A percentile compares a stretch with the other conserved stretches of the same genome.
phyloP scores from a whole-genome alignment of 2,113 vertebrate genomes.

The Nyctibius bracteatus region DNA sequence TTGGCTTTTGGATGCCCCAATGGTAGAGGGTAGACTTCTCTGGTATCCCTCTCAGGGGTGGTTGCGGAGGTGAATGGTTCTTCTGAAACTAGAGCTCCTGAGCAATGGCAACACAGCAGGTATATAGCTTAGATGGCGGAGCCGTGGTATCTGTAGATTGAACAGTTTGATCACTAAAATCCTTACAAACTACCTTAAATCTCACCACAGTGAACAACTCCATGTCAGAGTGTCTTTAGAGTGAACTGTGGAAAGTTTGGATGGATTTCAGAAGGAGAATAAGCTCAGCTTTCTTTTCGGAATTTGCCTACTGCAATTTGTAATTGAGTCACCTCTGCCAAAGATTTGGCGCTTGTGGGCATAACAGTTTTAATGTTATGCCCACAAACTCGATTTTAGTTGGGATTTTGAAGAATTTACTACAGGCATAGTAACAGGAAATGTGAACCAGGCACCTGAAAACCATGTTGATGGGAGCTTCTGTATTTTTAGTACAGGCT shows the following conservation, averaged over 20 bases:
- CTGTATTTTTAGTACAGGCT: neutral
- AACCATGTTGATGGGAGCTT: neutral
- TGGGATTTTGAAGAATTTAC: neutral
- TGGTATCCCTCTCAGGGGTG: fast-evolving
- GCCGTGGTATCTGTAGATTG: neutral
- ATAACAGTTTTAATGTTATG: neutral
- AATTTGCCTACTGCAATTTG: neutral
- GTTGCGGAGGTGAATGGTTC: neutral
- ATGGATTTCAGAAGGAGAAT: neutral
- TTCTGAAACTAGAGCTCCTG: neutral
- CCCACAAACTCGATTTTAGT: neutral
- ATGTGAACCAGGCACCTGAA: neutral
- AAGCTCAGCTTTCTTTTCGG: neutral
- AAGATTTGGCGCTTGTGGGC: neutral
- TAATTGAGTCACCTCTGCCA: neutral
- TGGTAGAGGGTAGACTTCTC: neutral
- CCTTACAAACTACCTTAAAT: neutral
- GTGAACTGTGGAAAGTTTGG: neutral
- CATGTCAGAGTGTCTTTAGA: neutral
- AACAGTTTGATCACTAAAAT: neutral
- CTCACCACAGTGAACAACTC: neutral
- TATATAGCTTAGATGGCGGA: neutral
- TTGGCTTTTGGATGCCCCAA: neutral
- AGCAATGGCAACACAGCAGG: neutral
- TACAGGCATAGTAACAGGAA: neutral